phyloP scores from a whole-genome alignment of 2,797 vertebrate genomes.

The Spinus pinus region DNA sequence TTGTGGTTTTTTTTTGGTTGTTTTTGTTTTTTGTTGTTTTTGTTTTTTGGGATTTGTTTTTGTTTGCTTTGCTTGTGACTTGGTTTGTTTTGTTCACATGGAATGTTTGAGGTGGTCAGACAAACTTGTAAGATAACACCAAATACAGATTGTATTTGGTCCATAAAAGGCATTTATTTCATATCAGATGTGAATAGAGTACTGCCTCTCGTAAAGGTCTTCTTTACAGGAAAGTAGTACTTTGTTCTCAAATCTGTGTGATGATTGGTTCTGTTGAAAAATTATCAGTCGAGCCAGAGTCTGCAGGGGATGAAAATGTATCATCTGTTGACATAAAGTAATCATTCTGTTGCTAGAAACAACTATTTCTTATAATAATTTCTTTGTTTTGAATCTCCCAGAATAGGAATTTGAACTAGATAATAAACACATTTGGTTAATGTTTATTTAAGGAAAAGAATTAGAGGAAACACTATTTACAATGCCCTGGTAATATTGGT shows the following conservation, averaged over 20 bases:
- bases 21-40: too few species aligned
- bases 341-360: neutral
- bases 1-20: too few species aligned
- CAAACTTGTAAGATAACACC: neutral
- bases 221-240: neutral
- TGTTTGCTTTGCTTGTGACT: neutral
- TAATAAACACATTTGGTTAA: neutral
- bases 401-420: neutral
- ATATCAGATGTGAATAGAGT: neutral
- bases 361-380: neutral
- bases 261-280: neutral
- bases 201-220: neutral
- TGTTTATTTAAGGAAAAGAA: neutral
- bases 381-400: neutral
- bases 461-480: neutral
- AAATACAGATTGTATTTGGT: neutral
- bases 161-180: neutral
- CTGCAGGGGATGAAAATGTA: neutral
- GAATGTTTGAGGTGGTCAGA: neutral
- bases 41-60: too few species aligned
- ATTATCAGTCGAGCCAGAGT: neutral
- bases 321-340: neutral
- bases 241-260: neutral
- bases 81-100: neutral
- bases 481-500: rapidly evolving